These are phyloP conservation scores for Mallotus villosus DNA, from an alignment of 2,797 vertebrate species.

Conservation along the genomic window DNA sequence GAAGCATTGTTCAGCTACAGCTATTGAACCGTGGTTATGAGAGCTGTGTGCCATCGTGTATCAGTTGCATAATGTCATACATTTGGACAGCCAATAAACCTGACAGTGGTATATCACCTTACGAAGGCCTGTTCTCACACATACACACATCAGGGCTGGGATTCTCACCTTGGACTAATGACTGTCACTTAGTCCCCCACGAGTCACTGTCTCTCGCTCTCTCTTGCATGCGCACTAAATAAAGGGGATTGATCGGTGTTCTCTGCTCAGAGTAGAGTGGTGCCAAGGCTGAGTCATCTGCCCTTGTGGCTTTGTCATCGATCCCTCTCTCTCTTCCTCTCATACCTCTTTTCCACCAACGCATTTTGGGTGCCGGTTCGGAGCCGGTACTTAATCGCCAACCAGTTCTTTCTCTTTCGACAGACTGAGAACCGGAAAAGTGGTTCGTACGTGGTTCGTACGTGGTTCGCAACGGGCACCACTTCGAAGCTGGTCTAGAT, in stretches of 20 bases:
- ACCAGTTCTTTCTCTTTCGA: no score
- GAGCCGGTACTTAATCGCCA: no score
- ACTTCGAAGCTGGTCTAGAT: no score
- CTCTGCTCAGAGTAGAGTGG: slow-evolving; percentile 28
- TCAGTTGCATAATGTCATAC: not conserved
- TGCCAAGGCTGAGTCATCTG: slow-evolving; percentile 43
- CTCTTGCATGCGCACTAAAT: slow-evolving; percentile 33
- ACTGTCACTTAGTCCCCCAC: slow-evolving; percentile 10
- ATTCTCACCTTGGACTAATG: slow-evolving; percentile 14
- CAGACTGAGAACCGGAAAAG: no score
- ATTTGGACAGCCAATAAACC: not conserved
- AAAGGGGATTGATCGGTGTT: slow-evolving; percentile 38
- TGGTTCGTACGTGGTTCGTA: no score
- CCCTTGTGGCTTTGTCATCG: slow-evolving; percentile 34
- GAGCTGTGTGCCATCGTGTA: not conserved
- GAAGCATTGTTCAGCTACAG: not conserved
- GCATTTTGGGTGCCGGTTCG: no score
- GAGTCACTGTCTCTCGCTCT: not conserved
- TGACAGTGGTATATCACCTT: not conserved
- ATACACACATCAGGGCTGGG: slow-evolving; percentile 5
- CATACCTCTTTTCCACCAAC: no score
- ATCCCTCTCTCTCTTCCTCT: slow-evolving; percentile 22
- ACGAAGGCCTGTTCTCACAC: not conserved
- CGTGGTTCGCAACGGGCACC: no score
- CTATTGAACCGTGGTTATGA: not conserved